A percentile compares a stretch with the other conserved stretches of the same genome.
These are phyloP conservation scores for Glareola pratincola DNA, from an alignment of 2,113 vertebrate genomes.

Conservation along the genomic window DNA sequence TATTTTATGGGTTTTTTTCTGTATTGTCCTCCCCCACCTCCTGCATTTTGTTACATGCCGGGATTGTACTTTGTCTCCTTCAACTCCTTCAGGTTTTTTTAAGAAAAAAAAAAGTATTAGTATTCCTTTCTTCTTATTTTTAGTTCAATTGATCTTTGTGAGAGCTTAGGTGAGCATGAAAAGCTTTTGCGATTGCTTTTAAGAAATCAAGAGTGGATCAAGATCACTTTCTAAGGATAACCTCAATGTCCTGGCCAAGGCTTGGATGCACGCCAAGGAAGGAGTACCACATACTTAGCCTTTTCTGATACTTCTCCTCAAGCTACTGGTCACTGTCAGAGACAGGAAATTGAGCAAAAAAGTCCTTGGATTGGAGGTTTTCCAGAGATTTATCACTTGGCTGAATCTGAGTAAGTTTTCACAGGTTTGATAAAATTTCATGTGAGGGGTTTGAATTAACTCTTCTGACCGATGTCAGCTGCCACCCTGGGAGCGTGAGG, in stretches of 20 bases:
- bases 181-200: background rate
- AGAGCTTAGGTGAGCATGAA: background rate
- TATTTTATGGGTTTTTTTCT: background rate
- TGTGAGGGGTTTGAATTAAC: background rate
- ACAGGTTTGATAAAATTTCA: background rate
- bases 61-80: background rate
- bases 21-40: rapidly evolving
- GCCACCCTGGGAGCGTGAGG: background rate
- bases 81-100: background rate
- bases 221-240: background rate
- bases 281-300: background rate
- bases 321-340: background rate
- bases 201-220: background rate
- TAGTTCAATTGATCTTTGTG: background rate
- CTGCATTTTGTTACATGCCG: rapidly evolving
- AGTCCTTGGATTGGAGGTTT: background rate
- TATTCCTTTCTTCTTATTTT: background rate
- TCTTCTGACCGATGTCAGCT: background rate
- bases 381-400: slow-evolving; percentile 20
- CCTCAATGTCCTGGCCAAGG: background rate
- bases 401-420: slow-evolving; percentile 20
- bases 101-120: background rate
- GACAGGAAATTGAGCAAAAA: slow-evolving; percentile 23
- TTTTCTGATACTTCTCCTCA: background rate
- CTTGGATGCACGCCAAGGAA: background rate